Evolutionary conservation across 1,140 invertebrate species (phyloP).

Genomic region (Micrasema longulum): DNA sequence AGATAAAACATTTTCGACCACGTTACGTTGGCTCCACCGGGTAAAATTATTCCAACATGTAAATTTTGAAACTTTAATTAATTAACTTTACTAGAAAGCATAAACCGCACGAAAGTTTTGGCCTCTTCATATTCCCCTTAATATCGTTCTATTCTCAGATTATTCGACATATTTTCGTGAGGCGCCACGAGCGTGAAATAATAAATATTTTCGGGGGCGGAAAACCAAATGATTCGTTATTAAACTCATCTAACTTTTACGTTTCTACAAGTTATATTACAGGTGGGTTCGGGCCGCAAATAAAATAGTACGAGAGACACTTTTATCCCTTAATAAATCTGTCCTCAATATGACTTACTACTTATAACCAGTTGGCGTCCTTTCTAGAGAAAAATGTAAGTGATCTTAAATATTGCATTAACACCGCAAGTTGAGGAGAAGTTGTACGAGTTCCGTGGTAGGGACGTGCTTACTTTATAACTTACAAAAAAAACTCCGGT

Average conservation of each 20-base stretch:
- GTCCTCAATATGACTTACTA: too few species aligned
- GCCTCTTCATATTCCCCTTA: not conserved
- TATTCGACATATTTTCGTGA: not conserved
- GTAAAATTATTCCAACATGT: not conserved
- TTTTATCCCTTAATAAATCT: too few species aligned
- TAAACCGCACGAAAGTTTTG: constrained; percentile 1
- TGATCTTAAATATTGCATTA: too few species aligned
- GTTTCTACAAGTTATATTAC: constrained; percentile 1
- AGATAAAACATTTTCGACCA: not conserved
- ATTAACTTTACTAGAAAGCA: constrained; percentile 12
- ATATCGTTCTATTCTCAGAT: not conserved
- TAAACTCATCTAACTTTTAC: not conserved
- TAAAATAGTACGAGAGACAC: not conserved
- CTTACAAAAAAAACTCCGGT: too few species aligned
- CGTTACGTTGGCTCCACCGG: too few species aligned
- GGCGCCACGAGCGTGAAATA: too few species aligned
- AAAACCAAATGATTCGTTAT: not conserved
- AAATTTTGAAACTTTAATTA: constrained; percentile 18
- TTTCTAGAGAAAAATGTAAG: too few species aligned
- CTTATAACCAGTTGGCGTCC: too few species aligned
- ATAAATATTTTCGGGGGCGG: too few species aligned
- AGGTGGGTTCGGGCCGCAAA: not conserved
- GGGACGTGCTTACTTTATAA: too few species aligned
- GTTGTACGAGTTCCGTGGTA: too few species aligned
- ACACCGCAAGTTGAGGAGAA: too few species aligned